Base-by-base conservation (phyloP, 2,113 vertebrate genomes). In the Gallinago media region DNA sequence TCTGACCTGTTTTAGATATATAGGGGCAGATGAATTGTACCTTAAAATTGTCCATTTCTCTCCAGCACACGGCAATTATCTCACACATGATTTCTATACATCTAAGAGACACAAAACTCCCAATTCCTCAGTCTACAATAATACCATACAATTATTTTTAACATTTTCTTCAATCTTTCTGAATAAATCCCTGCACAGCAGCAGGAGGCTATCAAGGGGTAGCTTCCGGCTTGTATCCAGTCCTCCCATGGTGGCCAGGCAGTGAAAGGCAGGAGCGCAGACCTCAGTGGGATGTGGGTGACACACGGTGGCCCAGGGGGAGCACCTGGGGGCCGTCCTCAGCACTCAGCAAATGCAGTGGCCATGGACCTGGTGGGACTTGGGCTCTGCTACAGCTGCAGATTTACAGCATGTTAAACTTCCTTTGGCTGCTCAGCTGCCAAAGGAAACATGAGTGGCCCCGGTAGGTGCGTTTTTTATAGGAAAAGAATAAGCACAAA, bases 261-360 rank as follows among this genome's bases (percentile, higher is more conserved):
- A 78, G 38, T 12, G 34, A 29, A 44, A n/a, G 21, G 40, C 3
- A 20, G 47, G 21, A 49, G 14, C 0, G 0, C 42, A 91, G 52
- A 55, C 4, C 44, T n/a, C 34, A 6, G 18, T 21, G 56, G 56
- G 26, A 5, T 50, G 56, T 34, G 21, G 38, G 52, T 50, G 73
- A 81, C 77, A 85, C 1, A 0, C 0, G 2, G 46, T 87, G 84
- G 42, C 73, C 36, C 0, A 1, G 0, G 2, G 4, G 44, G 49
- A 11, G 14, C 34, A 70, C 38, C 36, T 58, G 62, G 54, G 61
- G n/a, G 3, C 36, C 36, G 34, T 68, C 62, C 50, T 80, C 29
- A 70, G 71, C 26, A 47, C 42, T 18, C 0, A 1, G 38, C 56
- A 87, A 78, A 29, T 2, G 4, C 38, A 36, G 63, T 5, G 12